Base-by-base conservation (phyloP, 2,888 invertebrate genomes). In the Mythimna albipuncta region DNA sequence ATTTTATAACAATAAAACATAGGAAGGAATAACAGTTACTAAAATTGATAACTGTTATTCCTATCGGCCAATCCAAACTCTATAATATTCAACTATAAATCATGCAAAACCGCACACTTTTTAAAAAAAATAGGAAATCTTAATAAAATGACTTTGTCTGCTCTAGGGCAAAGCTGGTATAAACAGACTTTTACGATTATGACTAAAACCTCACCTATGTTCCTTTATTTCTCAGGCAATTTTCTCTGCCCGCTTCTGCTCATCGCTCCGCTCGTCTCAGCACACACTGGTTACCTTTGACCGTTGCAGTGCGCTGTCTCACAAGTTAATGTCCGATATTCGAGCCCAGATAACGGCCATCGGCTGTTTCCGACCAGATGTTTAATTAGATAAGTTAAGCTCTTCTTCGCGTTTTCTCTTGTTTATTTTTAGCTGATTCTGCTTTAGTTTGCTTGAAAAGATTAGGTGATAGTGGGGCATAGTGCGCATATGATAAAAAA, bases 321-420 rank as follows among this genome's bases (percentile, higher is more conserved):
- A 77, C 89, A 81, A 79, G 90, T 93, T 91, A 85, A 93, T 91
- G 91, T 90, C 84, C 89, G 94, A 94, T 94, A 92, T 89, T 89
- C 86, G 76, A 83, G 76, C 75, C 67, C 55, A 89, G 94, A 94
- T 94, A 93, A 88, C 88, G 80, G 81, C 89, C 90, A 92, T 92
- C 91, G 90, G 83, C 89, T 89, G 88, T 89, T 88, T 85, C 88
- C 85, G 73, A 82, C 87, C 81, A 90, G 91, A 92, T 93, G 91
- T 91, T 92, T 93, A 93, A 93, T 93, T 93, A 92, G 93, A 92
- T 93, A 91, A 89, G 77, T 87, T 88, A 84, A 84, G 81, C 81
- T 81, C 84, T 84, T 79, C 74, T 81, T 77, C 68, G 75, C 68
- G 65, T 78, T 81, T 72, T 70, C 63, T 79, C 76, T 63, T 72